Evolutionary conservation across 1,140 invertebrate genomes (phyloP).

Genomic region (Eriocheir sinensis): DNA sequence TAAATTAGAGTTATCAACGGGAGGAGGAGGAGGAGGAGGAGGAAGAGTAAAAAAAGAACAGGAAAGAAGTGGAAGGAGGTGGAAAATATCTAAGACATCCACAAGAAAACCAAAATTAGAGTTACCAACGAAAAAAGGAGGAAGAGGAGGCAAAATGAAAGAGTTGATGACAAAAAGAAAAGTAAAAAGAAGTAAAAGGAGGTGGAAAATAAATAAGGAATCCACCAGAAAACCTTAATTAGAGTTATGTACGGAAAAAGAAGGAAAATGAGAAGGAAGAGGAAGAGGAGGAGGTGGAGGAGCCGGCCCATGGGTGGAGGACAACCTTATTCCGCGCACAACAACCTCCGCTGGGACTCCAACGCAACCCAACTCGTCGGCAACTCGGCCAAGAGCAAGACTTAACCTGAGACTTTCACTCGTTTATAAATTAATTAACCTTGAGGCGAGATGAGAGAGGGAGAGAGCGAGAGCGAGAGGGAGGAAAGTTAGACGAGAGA

Average conservation of each 20-base stretch:
- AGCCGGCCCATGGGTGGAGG: too few relatives aligned
- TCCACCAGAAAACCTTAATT: neutral
- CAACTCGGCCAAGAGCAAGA: neutral
- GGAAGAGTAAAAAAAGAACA: neutral
- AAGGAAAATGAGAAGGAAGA: too few relatives aligned
- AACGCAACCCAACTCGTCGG: neutral
- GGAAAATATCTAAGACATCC: too few relatives aligned
- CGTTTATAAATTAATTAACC: slow-evolving; percentile 26
- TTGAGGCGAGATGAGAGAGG: too few relatives aligned
- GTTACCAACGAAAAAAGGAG: too few relatives aligned
- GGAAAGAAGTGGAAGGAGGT: too few relatives aligned
- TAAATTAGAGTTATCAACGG: neutral
- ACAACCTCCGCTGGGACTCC: neutral
- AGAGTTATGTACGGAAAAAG: too few relatives aligned
- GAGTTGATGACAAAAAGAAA: too few relatives aligned
- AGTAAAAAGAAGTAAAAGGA: too few relatives aligned
- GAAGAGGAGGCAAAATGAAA: too few relatives aligned
- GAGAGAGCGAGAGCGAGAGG: neutral
- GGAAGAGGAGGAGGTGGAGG: too few relatives aligned
- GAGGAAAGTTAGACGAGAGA: neutral
- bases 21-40: neutral
- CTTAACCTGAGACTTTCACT: neutral
- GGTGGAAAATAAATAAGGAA: neutral
- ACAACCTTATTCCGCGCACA: too few relatives aligned
- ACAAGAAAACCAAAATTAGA: neutral